Percentiles rank a stretch among this genome's conserved stretches.
phyloP scores from a whole-genome alignment of 1,140 invertebrate species.

The Drosophila pallidifrons region DNA sequence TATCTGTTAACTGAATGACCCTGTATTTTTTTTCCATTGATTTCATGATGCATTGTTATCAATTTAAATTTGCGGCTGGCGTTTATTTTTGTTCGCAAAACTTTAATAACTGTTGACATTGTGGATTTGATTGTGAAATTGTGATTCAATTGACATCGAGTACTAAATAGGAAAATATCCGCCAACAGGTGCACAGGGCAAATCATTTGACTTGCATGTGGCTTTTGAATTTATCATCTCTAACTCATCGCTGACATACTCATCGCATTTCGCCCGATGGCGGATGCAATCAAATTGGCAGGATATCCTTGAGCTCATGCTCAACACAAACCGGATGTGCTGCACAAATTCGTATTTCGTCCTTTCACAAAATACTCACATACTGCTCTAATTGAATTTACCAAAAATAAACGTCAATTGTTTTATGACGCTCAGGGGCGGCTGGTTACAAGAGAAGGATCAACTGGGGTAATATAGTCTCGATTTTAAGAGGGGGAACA shows the following conservation, averaged over 20 bases:
- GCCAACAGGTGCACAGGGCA: conserved; percentile 40
- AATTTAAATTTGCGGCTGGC: conserved; percentile 38
- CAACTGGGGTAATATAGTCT: background rate
- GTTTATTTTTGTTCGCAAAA: conserved; percentile 2
- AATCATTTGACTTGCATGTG: conserved; percentile 46
- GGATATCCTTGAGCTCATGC: conserved; percentile 50
- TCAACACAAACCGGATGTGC: conserved; percentile 40
- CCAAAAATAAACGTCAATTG: conserved; percentile 63
- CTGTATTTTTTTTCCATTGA: conserved; percentile 6
- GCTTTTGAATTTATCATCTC: conserved; percentile 1
- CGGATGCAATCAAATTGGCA: conserved; percentile 46
- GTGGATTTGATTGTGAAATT: conserved; percentile 18
- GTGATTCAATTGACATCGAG: conserved; percentile 34
- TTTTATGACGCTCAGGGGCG: conserved; percentile 49
- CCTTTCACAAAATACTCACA: conserved; percentile 21
- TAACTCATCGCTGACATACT: background rate
- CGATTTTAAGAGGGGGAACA: background rate
- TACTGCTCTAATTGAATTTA: conserved; percentile 59
- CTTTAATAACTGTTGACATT: conserved; percentile 15
- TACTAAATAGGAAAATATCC: conserved; percentile 18
- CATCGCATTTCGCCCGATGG: background rate
- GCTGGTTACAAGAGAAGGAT: no score
- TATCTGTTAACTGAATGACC: background rate
- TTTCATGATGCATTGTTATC: conserved; percentile 6
- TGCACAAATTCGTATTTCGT: conserved; percentile 35